Conservation (phyloP, 2,888 invertebrate genomes). For the Chymomyza fuscimana region DNA sequence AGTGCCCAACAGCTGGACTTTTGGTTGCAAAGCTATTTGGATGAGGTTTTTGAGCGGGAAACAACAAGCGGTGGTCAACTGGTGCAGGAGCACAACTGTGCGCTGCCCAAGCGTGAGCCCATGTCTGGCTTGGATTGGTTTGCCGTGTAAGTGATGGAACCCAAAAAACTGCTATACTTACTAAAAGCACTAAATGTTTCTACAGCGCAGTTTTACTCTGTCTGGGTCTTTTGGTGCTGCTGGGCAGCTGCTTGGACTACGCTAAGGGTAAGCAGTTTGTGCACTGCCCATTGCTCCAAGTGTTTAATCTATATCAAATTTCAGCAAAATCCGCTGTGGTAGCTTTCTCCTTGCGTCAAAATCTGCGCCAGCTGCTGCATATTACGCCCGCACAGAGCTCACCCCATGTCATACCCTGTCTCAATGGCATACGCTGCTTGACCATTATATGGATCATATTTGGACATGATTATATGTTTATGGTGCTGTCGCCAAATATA, state of each 20-base stretch:
- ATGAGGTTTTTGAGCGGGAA: conserved; percentile 29
- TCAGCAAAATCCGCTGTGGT: background rate
- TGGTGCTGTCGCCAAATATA: conserved; percentile 42
- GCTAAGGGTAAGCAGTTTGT: background rate
- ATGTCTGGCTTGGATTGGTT: conserved; percentile 19
- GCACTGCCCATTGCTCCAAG: too few species aligned
- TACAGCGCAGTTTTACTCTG: conserved; percentile 22
- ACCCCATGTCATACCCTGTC: conserved; percentile 64
- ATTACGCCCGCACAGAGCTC: conserved; percentile 9
- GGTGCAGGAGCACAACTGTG: conserved; percentile 18
- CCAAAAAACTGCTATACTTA: background rate
- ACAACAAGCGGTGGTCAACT: conserved; percentile 19
- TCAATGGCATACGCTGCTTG: conserved; percentile 79
- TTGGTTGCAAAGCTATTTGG: conserved; percentile 39
- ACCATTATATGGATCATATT: conserved; percentile 79
- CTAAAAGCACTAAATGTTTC: too few species aligned
- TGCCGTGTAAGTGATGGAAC: conserved; percentile 16
- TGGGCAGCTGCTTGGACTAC: background rate
- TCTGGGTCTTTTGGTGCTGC: background rate
- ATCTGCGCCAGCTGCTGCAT: conserved; percentile 34
- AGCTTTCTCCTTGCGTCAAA: conserved; percentile 13
- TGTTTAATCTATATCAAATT: background rate
- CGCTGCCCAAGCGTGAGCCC: background rate
- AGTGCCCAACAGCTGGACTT: conserved; percentile 33
- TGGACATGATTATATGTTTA: conserved; percentile 62